These are phyloP conservation scores for Formica exsecta DNA, from an alignment of 1,140 invertebrate species.

Conservation along the genomic window DNA sequence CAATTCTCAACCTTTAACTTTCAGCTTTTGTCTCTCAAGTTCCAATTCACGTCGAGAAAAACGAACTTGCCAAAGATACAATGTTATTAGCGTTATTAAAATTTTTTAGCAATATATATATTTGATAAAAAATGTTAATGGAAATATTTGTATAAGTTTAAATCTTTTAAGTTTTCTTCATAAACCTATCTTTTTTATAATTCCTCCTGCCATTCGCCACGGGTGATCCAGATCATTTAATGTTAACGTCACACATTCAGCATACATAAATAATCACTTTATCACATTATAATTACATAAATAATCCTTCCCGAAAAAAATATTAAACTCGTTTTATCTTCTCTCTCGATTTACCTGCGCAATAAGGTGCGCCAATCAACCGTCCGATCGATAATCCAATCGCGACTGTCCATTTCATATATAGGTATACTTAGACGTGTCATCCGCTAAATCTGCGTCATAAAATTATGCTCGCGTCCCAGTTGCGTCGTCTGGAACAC, in stretches of 20 bases:
- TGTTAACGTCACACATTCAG: background rate
- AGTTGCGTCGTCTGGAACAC: conserved; percentile 37
- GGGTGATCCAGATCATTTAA: background rate
- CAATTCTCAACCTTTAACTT: background rate
- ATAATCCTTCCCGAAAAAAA: background rate
- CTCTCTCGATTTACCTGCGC: background rate
- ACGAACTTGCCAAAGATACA: background rate
- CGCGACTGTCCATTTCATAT: conserved; percentile 3
- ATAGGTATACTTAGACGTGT: conserved; percentile 13
- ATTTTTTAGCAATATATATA: background rate
- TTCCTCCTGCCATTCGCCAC: background rate
- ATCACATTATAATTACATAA: background rate
- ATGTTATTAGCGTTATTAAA: background rate
- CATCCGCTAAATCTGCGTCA: conserved; percentile 17
- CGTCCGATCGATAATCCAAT: conserved; percentile 26
- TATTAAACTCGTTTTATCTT: background rate
- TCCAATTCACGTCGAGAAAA: background rate
- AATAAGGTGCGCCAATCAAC: background rate
- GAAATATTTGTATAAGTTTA: background rate
- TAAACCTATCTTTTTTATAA: background rate
- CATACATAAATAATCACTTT: background rate
- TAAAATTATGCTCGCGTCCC: conserved; percentile 46
- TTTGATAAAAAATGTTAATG: background rate
- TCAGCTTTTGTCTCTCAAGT: background rate
- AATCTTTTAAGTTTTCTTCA: background rate